Evolutionary conservation across 2,113 vertebrate genomes (phyloP).

Genomic region (Herpailurus yagouaroundi): DNA sequence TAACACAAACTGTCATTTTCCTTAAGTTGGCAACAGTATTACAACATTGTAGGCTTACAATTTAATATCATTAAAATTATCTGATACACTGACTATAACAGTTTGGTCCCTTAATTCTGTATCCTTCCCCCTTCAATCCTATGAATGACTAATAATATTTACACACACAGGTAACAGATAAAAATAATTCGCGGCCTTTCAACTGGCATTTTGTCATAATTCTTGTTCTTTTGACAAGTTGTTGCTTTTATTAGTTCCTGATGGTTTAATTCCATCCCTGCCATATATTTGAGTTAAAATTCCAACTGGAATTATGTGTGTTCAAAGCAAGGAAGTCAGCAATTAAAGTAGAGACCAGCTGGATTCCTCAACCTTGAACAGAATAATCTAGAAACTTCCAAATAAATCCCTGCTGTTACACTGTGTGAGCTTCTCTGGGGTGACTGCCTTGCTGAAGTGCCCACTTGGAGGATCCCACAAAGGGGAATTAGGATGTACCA

Average conservation of each 20-base stretch:
- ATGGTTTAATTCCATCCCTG: neutral
- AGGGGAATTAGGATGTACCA: neutral
- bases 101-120: neutral
- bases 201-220: neutral
- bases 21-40: neutral
- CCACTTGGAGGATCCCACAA: neutral
- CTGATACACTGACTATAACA: neutral
- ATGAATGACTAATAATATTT: neutral
- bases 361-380: neutral
- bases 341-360: neutral
- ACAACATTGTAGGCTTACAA: neutral
- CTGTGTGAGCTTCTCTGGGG: neutral
- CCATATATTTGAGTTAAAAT: slow-evolving; percentile 26
- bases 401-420: neutral
- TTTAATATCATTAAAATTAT: neutral
- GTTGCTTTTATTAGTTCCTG: slow-evolving; percentile 7
- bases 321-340: neutral
- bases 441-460: neutral
- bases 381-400: neutral
- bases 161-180: neutral
- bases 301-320: neutral
- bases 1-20: neutral
- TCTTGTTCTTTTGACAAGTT: neutral
- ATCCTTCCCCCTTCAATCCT: neutral
- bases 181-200: neutral